phyloP scores from a whole-genome alignment of 2,797 vertebrate genomes.

The Eurystomus glaucurus region DNA sequence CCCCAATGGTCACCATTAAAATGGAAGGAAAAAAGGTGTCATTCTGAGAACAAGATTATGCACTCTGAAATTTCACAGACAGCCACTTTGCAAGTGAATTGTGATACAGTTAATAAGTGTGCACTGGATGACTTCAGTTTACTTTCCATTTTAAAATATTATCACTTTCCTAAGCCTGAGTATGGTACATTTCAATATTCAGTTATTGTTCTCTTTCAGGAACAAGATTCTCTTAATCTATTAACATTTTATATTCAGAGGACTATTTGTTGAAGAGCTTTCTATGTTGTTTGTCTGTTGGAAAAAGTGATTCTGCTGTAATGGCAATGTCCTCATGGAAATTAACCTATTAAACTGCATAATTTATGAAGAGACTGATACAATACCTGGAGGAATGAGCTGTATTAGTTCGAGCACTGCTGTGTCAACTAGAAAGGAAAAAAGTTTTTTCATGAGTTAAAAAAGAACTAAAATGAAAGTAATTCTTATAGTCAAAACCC shows the following conservation, averaged over 20 bases:
- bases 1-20: conserved; percentile 72
- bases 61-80: conserved; percentile 59
- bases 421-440: conserved; percentile 90
- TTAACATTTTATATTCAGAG: conserved; percentile 62
- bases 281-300: conserved; percentile 21
- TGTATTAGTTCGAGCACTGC: conserved; percentile 95
- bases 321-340: conserved; percentile 29
- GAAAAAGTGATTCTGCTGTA: conserved; percentile 35
- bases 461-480: background rate
- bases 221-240: conserved; percentile 65
- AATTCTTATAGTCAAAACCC: background rate
- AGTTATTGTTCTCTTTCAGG: conserved; percentile 18
- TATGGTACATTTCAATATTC: conserved; percentile 49
- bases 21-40: conserved; percentile 48
- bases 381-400: conserved; percentile 92
- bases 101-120: conserved; percentile 52
- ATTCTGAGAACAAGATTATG: conserved; percentile 68
- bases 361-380: conserved; percentile 67
- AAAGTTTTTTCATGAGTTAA: conserved; percentile 30
- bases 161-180: conserved; percentile 37
- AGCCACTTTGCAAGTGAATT: conserved; percentile 49
- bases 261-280: conserved; percentile 57
- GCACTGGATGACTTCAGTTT: conserved; percentile 29
- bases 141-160: conserved; percentile 49
- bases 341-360: conserved; percentile 55